Evolutionary conservation across 2,888 invertebrate species (phyloP).

Genomic region (Lamproptera curius): DNA sequence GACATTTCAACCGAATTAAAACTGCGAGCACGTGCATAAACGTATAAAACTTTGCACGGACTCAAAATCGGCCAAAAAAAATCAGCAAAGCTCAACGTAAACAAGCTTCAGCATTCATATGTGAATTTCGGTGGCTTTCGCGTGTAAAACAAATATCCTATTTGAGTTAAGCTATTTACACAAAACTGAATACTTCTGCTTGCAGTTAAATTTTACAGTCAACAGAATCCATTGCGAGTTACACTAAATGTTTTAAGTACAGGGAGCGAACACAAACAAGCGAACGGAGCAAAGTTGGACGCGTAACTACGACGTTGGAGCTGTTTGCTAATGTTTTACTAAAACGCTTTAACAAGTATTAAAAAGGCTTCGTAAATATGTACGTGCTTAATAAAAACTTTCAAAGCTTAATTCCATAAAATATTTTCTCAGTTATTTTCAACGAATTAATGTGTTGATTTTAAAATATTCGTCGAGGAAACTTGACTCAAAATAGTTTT

Average conservation of each 20-base stretch:
- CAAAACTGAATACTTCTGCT: constrained; percentile 1
- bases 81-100: no score
- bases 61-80: no score
- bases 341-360: constrained; percentile 4
- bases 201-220: constrained; percentile 10
- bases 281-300: constrained; percentile 3
- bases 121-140: neutral
- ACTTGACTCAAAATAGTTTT: no score
- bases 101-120: neutral
- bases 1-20: no score
- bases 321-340: constrained; percentile 5
- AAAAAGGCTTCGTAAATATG: neutral
- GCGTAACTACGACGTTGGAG: neutral
- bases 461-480: no score
- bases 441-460: no score
- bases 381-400: no score
- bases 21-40: no score
- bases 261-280: constrained; percentile 10
- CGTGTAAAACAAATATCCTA: constrained; percentile 1
- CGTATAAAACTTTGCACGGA: no score
- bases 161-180: constrained; percentile 1
- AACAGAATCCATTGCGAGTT: constrained; percentile 9
- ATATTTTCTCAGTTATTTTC: no score
- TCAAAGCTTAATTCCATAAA: no score
- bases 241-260: constrained; percentile 9